phyloP scores from a whole-genome alignment of 2,888 invertebrate genomes.

The Chaetogeoica ovagalla region DNA sequence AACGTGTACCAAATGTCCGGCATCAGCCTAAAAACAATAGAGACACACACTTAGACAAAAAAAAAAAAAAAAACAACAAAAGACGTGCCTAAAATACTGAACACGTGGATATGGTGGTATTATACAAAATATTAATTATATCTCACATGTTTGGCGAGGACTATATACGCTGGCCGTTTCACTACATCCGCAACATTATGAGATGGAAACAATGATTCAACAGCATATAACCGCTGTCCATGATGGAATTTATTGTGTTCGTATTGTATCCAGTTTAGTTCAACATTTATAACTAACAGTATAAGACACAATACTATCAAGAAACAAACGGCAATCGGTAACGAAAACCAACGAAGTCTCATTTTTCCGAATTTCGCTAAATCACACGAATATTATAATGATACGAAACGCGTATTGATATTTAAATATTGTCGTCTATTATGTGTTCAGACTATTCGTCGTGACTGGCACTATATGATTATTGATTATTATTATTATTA shows the following conservation, averaged over 20 bases:
- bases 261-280: conserved; percentile 54
- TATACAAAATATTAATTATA: neutral
- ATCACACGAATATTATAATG: too few relatives aligned
- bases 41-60: neutral
- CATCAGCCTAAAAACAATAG: conserved; percentile 61
- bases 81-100: neutral
- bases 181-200: neutral
- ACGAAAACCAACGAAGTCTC: conserved; percentile 34
- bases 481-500: too few relatives aligned
- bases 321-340: conserved; percentile 45
- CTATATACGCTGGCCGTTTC: conserved; percentile 25
- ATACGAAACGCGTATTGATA: too few relatives aligned
- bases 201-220: neutral
- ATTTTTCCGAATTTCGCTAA: neutral
- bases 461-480: too few relatives aligned
- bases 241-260: conserved; percentile 55
- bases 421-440: too few relatives aligned
- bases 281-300: conserved; percentile 54
- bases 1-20: conserved; percentile 79
- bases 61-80: neutral
- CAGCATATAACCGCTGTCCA: conserved; percentile 17
- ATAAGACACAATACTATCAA: conserved; percentile 49
- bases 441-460: too few relatives aligned
- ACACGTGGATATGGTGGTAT: neutral
- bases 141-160: conserved; percentile 38